phyloP scores from a whole-genome alignment of 2,113 vertebrate genomes.

The Ptilorrhoa leucosticta region DNA sequence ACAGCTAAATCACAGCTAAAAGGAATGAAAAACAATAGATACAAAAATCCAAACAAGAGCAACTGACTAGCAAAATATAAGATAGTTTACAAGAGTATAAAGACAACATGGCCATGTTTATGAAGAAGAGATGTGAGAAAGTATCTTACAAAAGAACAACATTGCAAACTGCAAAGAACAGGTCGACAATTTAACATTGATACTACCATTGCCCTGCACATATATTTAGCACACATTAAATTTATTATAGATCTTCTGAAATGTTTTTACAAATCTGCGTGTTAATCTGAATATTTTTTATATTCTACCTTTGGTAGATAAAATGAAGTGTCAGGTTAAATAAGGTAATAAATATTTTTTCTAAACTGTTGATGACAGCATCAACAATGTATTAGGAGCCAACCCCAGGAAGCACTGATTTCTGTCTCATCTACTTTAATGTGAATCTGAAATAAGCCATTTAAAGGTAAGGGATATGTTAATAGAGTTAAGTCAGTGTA shows the following conservation, averaged over 20 bases:
- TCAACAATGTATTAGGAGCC: neutral
- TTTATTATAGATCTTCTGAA: neutral
- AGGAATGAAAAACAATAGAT: too few species aligned
- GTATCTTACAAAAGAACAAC: too few species aligned
- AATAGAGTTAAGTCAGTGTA: constrained; percentile 8
- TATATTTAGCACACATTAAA: neutral
- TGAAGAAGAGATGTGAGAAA: too few species aligned
- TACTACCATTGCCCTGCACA: neutral
- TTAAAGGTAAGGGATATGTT: neutral
- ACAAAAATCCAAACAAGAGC: too few species aligned
- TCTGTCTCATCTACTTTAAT: neutral
- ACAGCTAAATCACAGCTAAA: too few species aligned
- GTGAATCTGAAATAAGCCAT: neutral
- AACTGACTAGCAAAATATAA: too few species aligned
- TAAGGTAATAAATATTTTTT: neutral
- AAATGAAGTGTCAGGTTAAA: neutral
- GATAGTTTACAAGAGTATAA: too few species aligned
- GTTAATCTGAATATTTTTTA: neutral
- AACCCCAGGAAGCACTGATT: neutral
- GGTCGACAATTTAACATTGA: too few species aligned
- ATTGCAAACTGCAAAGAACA: too few species aligned
- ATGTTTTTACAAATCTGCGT: neutral
- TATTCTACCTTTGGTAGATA: neutral
- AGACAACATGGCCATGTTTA: too few species aligned
- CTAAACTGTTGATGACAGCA: neutral